Evolutionary conservation across 2,797 vertebrate genomes (phyloP).

Genomic region (Urocyon cinereoargenteus): DNA sequence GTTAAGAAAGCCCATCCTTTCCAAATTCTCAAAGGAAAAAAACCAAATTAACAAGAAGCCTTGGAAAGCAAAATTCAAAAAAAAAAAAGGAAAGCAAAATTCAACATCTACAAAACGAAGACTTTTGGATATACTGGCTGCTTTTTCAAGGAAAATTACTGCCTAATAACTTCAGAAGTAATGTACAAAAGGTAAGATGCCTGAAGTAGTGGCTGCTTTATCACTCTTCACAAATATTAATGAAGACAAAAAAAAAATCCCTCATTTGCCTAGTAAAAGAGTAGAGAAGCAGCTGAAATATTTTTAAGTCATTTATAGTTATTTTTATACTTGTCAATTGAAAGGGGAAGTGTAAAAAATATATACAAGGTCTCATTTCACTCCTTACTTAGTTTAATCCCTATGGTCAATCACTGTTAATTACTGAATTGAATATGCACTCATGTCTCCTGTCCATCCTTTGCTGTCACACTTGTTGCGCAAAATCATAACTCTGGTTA

Average conservation of each 20-base stretch:
- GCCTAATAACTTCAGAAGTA: not conserved
- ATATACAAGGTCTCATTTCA: not conserved
- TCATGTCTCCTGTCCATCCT: not conserved
- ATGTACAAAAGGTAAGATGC: not conserved
- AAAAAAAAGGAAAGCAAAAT: not conserved
- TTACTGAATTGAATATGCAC: not conserved
- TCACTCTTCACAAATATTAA: not conserved
- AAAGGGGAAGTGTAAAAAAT: not conserved
- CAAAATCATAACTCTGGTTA: not conserved
- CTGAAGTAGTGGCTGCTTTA: constrained; percentile 18
- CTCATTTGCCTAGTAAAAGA: constrained; percentile 39
- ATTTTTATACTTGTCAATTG: constrained; percentile 13
- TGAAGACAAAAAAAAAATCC: not conserved
- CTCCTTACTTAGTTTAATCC: not conserved
- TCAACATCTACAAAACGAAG: not conserved
- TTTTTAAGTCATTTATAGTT: constrained; percentile 26
- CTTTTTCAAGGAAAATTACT: constrained; percentile 6
- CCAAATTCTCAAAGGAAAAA: constrained; percentile 8
- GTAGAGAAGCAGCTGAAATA: not conserved
- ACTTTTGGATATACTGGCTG: not conserved
- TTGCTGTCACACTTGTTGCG: not conserved
- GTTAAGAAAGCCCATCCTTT: not conserved
- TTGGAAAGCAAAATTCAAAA: not conserved
- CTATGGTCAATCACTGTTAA: not conserved
- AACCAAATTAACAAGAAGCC: not conserved